These are phyloP conservation scores for Tribolium madens DNA, from an alignment of 1,140 invertebrate genomes.

Conservation along the genomic window DNA sequence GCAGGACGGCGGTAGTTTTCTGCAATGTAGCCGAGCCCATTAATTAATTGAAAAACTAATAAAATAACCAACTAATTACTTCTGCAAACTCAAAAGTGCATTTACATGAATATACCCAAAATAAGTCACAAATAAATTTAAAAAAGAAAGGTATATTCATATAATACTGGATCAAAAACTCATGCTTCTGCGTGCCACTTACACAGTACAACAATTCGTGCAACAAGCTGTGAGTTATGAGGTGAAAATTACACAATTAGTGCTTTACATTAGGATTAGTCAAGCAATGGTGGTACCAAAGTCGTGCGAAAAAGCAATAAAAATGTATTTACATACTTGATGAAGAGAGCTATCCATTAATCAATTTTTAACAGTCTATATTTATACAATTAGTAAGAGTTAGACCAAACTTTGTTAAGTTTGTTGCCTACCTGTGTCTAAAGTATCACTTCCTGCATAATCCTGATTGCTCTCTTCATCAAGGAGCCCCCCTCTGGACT, in stretches of 20 bases:
- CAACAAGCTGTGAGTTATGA: slow-evolving; percentile 31
- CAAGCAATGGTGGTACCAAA: slow-evolving; percentile 5
- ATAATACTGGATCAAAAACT: background rate
- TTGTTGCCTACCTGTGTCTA: slow-evolving; percentile 71
- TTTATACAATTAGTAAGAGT: background rate
- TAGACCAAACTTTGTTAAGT: background rate
- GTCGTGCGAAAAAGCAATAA: background rate
- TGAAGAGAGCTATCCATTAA: slow-evolving; percentile 58
- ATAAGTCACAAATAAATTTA: background rate
- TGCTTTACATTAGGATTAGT: slow-evolving; percentile 6
- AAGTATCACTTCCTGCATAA: slow-evolving; percentile 64
- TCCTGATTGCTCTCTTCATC: slow-evolving; percentile 57
- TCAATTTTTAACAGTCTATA: background rate
- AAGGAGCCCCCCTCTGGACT: slow-evolving; percentile 57
- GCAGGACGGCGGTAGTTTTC: slow-evolving; percentile 61
- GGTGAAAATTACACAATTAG: slow-evolving; percentile 6
- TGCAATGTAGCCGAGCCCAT: slow-evolving; percentile 64
- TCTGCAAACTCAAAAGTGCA: slow-evolving; percentile 17
- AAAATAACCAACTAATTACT: slow-evolving; percentile 31
- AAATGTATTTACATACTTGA: slow-evolving; percentile 61
- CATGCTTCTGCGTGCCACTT: slow-evolving; percentile 30
- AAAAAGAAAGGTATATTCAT: background rate
- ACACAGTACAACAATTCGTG: slow-evolving; percentile 20
- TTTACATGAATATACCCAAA: slow-evolving; percentile 1
- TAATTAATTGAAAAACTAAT: slow-evolving; percentile 57